Base-by-base conservation (phyloP, 2,888 invertebrate genomes). In the Antheraea assamensis region DNA sequence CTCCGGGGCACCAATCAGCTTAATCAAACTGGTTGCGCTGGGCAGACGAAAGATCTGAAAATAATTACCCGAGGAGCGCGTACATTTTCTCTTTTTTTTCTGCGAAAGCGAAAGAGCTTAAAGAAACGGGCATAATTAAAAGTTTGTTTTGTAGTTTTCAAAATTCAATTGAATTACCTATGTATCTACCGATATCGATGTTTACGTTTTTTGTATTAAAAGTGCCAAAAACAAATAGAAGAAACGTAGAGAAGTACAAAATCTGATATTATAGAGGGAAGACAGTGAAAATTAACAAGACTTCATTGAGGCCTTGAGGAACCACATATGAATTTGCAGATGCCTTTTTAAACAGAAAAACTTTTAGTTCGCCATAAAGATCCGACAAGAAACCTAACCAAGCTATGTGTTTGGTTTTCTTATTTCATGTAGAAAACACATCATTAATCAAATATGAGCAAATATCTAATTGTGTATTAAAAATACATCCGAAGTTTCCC, bases 1-100 rank as follows among this genome's bases (percentile, higher is more conserved):
- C 79, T 80, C 70, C 35, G 76, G 74, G 81, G 79, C 85, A 87
- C 87, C 85, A 84, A 87, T 87, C 87, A 86, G 79, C 79, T 79
- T 83, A 81, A 85, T 83, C 83, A 83, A 80, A 79, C 81, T 79
- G 81, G 78, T 80, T 74, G 52, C 74, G 52, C 74, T 72, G 72
- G 72, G 73, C 79, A 78, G 75, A 78, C 75, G 77, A 78, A 78
- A 72, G 77, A 78, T 77, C 78, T 75, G 75, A 79, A 78, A 76
- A 77, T 82, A 85, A 85, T 85, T 84, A 83, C 75, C 71, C 78
- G 72, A 49, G 35, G 35, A 72, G 49, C 61, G 64, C 72, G n/a
- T 72, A 66, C 72, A 42, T 49, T 74, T 21, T 47, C 21, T 68
- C 61, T 68, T 27, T 58, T 42, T 27, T 72, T 2, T 31, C n/a